Base-by-base conservation (phyloP, 1,140 invertebrate species). In the Zaprionus ornatus region DNA sequence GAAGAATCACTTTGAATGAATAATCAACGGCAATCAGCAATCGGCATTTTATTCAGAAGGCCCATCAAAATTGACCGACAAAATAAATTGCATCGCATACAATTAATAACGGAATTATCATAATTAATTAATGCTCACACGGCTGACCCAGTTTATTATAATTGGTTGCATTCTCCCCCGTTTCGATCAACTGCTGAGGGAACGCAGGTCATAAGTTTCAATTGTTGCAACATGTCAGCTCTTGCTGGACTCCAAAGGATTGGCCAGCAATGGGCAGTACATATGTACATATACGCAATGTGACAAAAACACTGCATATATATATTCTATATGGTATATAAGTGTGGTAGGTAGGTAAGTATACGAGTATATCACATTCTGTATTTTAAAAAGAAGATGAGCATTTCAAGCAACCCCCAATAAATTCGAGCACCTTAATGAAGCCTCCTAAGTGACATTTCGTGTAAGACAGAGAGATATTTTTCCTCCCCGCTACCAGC, bases 81-180 rank as follows among this genome's bases (percentile, higher is more conserved):
- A 32, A 48, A 60, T 52, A 63, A 63, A 63, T 63, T 63, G 48
- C 19, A 48, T 52, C 12, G 17, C 61, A 9, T 25, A 21, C 48
- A 68, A 68, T 74, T 68, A 67, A 74, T 74, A 74, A 45, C n/a
- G 37, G 55, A 55, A 68, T 62, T 68, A 74, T 19, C 65, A 68
- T 68, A 61, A 61, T 68, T 61, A 61, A 68, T 55, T 65, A 56
- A 35, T 42, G 12, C 19, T 21, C 45, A 23, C 19, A 74, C 40
- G 66, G 52, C 42, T 57, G 66, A 70, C 66, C 59, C 40, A 74
- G 23, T 74, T 74, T 50, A 65, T 29, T 35, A n/a, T 71, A 69
- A 66, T 59, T 45, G 62, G 17, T 48, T 48, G 15, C 21, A 57
- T 37, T 50, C 37, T 37, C 35, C 21, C 29, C 55, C 19, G 1